Base-by-base conservation (phyloP, 2,113 vertebrate species). In the Campylomormyrus numenius region DNA sequence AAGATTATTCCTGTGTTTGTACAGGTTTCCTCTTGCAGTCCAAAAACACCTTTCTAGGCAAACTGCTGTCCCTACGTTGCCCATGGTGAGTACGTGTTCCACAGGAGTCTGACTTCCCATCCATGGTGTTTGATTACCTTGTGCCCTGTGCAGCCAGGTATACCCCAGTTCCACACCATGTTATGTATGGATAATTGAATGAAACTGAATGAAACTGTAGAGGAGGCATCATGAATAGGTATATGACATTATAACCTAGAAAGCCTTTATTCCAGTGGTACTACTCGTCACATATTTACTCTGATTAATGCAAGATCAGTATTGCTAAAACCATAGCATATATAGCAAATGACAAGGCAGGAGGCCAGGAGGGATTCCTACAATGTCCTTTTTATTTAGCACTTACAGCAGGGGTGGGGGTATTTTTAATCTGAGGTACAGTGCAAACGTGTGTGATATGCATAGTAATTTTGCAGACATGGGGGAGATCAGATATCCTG, bases 361-460 rank as follows among this genome's bases (percentile, higher is more conserved):
- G 1, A 19, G 74, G 31, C 13, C 35, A 66, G 15, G 31, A 5
- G 49, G 49, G 13, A 52, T 74, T 46, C 77, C 42, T 89, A 80
- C 35, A 56, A 62, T 53, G 89, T 27, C 49, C 80, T 83, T 85
- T 89, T 89, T 21, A 85, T 62, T 39, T 85, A 8, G 77, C 77
- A 15, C 50, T 27, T 50, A 89, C 42, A 58, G 77, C 24, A 17
- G 13, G 77, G 42, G 42, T 19, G 77, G 24, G 52, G 77, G 46
- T 85, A 85, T 85, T 85, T 46, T 85, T 46, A 24, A 85, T 62
- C 46, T 42, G 8, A 83, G 39, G 49, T 35, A 84, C 74, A 24
- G 31, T 50, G 39, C 88, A 80, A 84, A 83, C 77, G 42, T 83
- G n/a, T 89, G 88, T 83, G 88, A 84, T 56, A 89, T 89, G 88